Evolutionary conservation across 2,888 invertebrate genomes (phyloP), one percentile per base, ranked within the genome.

Genomic region (Pyrgus malvae): DNA sequence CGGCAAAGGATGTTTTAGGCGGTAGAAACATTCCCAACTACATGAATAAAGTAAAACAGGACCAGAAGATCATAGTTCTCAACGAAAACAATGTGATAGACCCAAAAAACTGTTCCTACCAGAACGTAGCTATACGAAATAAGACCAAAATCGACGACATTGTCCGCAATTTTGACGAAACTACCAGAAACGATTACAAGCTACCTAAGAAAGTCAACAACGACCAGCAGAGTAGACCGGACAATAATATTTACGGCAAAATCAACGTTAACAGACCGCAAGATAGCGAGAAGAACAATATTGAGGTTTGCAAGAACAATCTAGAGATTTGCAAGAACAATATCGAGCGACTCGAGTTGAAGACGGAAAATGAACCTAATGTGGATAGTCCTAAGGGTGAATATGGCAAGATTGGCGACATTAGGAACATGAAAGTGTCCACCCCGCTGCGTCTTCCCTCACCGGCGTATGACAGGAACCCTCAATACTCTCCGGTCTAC

Each of bases 1-100:
- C 96, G 0, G 96, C 96, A 0, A 95, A 94, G 78, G 95, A 95
- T 64, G 96, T 96, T 0, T 78, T 96, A 25, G 95, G 95, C 0
- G 92, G 93, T 6, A 92, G 93, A 69, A 86, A 93, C 0, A 59
- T 85, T 2, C 90, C 91, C 14, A 93, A 92, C 63, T 93, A 93
- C 66, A 92, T 93, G 45, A 93, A 92, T 79, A 93, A 83, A 76
- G 91, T 56, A 80, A 92, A 58, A 85, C 91, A 76, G 81, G 60
- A 92, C 84, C 73, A 71, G 19, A 80, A 89, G 80, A 73, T 91
- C 60, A 69, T 83, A 3, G 55, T 73, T 0, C 51, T 85, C 1
- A 79, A 71, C 35, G 90, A 90, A 42, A 89, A 89, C 50, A 90
- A 88, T 35, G 60, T 74, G 0, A 41, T 83, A 0, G 90, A 90